Base-by-base conservation (phyloP, 2,888 invertebrate genomes). In the Spodoptera picta region DNA sequence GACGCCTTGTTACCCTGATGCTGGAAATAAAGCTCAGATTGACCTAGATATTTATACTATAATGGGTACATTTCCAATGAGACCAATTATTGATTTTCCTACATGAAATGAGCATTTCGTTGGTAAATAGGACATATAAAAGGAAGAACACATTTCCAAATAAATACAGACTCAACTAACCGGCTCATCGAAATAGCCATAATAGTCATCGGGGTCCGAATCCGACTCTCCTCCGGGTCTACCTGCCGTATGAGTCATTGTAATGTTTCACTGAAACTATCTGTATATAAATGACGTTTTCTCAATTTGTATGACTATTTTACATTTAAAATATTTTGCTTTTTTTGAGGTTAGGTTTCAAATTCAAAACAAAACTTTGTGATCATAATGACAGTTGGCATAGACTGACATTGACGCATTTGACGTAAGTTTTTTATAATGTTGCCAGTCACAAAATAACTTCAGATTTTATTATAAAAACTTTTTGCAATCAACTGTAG, bases 161-260 rank as follows among this genome's bases (percentile, higher is more conserved):
- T 10, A 14, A 44, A 50, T 44, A 50, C 4, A 19, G 31, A 11
- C 42, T 23, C 31, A 47, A 76, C 75, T 77, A 85, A 94, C 94
- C 87, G 90, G 88, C 75, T 85, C 89, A 52, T 92, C 88, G 69
- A 82, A 89, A 81, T 88, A 92, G 43, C 89, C 90, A 74, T 87
- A 92, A 59, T 91, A 92, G 0, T 74, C 74, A 60, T 93, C 93
- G 70, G 89, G 91, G 59, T 92, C 91, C 0, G 91, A 84, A 73
- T 94, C 93, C 7, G 92, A 91, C 73, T 90, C 93, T 7, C 94
- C 94, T 43, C 93, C 93, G 10, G 94, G 94, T 78, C 93, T 87
- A 69, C 69, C 71, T 10, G 71, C 69, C 49, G 82, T 87, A 44
- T 83, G 74, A 19, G 87, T 78, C 90, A 89, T 89, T 46, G 6